Evolutionary conservation across 2,797 vertebrate species (phyloP).

Genomic region (Oreonectes daqikongensis): DNA sequence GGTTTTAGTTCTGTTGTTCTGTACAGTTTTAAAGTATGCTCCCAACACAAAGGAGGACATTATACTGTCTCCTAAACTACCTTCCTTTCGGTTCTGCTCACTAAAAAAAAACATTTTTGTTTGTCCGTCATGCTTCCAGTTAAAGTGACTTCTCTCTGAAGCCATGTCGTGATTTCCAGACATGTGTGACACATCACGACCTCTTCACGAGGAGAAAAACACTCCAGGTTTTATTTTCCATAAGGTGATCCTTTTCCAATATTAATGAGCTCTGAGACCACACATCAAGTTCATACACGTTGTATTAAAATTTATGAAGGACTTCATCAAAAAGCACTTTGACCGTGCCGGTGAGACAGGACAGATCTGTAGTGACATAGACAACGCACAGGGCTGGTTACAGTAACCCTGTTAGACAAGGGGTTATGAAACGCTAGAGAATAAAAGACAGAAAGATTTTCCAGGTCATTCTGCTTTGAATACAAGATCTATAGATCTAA

Average conservation of each 20-base stretch:
- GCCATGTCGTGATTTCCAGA: neutral
- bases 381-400: conserved; percentile 91
- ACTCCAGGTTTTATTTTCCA: conserved; percentile 83
- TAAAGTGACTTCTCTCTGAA: neutral
- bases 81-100: too few relatives aligned
- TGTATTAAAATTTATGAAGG: conserved; percentile 98
- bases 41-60: neutral
- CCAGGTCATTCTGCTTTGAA: neutral
- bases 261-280: conserved; percentile 90
- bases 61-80: too few relatives aligned
- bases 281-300: conserved; percentile 93
- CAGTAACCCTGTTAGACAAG: conserved; percentile 85
- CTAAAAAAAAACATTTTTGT: too few relatives aligned
- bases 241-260: conserved; percentile 86
- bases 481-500: neutral
- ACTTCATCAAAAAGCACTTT: conserved; percentile 99
- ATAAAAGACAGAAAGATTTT: conserved; percentile 78
- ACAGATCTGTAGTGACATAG: conserved; percentile 92
- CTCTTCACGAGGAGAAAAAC: conserved; percentile 56
- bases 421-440: conserved; percentile 96
- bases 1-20: too few relatives aligned
- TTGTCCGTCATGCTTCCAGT: neutral
- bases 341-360: conserved; percentile 80
- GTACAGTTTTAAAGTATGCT: neutral
- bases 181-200: neutral